Evolutionary conservation across 30 jellyfish, hydroid and myxozoan genomes (phyloP).

Genomic region (Pseudorhiza aurosa): DNA sequence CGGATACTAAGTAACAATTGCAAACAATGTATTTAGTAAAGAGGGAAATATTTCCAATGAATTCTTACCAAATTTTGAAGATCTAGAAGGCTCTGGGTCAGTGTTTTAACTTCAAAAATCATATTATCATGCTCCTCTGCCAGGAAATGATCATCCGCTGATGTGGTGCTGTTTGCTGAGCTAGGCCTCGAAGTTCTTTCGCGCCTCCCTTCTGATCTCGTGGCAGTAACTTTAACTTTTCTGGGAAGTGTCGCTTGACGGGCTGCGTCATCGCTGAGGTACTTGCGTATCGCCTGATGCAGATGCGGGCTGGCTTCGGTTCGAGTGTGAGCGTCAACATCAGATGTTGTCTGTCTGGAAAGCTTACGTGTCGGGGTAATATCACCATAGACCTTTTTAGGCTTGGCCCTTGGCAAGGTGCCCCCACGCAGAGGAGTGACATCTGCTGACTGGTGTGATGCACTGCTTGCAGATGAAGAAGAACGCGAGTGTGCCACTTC

Average conservation of each 20-base stretch:
- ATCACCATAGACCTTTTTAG: conserved; percentile 5
- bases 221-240: not conserved
- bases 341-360: not conserved
- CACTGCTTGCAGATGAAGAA: conserved; percentile 65
- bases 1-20: too few species aligned
- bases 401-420: conserved; percentile 20
- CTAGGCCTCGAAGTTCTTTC: conserved; percentile 44
- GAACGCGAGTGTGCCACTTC: conserved; percentile 56
- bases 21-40: too few species aligned
- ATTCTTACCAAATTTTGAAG: conserved; percentile 56
- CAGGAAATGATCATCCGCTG: conserved; percentile 47
- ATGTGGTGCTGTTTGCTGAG: conserved; percentile 46
- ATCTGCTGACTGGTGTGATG: conserved; percentile 43
- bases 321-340: not conserved
- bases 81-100: conserved; percentile 55
- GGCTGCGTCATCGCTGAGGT: conserved; percentile 21
- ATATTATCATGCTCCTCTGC: conserved; percentile 69
- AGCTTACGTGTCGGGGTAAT: conserved; percentile 12
- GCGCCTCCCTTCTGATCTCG: conserved; percentile 40
- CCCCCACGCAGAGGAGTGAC: conserved; percentile 11
- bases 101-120: conserved; percentile 31
- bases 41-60: too few species aligned
- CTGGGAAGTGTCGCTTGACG: not conserved
- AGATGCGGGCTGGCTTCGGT: not conserved
- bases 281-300: conserved; percentile 3